These are phyloP conservation scores for Platorchestia sp. DNA, from an alignment of 1,140 invertebrate genomes.

Conservation along the genomic window DNA sequence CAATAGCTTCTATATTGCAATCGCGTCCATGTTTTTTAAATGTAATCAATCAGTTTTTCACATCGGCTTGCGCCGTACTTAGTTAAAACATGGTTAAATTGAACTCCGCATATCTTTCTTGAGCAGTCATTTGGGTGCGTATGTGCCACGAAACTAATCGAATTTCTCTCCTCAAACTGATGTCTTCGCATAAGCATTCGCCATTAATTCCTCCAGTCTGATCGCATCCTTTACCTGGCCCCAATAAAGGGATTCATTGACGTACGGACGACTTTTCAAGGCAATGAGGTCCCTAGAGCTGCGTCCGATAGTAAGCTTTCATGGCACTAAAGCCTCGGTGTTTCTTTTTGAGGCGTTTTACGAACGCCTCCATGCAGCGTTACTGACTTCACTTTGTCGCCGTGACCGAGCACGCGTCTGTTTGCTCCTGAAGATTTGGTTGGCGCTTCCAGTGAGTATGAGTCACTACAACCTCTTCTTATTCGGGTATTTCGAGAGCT, in stretches of 20 bases:
- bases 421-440: background rate
- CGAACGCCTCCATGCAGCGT: background rate
- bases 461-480: constrained; percentile 22
- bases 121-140: background rate
- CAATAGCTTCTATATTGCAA: background rate
- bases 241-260: background rate
- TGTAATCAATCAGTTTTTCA: background rate
- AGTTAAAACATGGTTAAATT: background rate
- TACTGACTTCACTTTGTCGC: background rate
- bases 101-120: background rate
- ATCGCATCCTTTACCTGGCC: background rate
- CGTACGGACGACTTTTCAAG: background rate
- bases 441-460: background rate
- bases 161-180: background rate
- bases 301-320: background rate
- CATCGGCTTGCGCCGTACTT: background rate
- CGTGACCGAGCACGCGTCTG: background rate
- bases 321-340: background rate
- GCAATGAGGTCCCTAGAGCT: background rate
- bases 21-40: background rate
- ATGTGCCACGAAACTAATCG: background rate
- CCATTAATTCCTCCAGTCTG: background rate
- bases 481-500: constrained; percentile 42
- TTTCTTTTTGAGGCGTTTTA: background rate
- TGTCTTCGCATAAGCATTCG: background rate